Evolutionary conservation across 2,888 invertebrate genomes (phyloP).

Genomic region (Archips xylosteana): DNA sequence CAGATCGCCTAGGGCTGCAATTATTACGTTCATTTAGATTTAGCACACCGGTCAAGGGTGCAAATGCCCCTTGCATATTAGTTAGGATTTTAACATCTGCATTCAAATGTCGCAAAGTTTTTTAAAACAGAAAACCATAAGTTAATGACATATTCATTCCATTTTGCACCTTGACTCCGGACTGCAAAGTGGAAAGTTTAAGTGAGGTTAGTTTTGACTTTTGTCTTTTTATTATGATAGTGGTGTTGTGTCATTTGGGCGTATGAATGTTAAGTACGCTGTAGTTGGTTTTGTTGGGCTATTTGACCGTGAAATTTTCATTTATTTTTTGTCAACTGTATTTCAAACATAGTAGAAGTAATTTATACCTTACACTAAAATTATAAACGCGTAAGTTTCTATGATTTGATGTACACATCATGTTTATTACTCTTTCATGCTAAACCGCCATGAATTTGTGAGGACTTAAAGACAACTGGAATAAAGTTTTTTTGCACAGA

Average conservation of each 20-base stretch:
- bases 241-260: constrained; percentile 26
- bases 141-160: not conserved
- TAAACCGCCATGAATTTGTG: too few species aligned
- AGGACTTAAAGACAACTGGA: too few species aligned
- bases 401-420: too few species aligned
- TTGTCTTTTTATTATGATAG: not conserved
- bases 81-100: constrained; percentile 64
- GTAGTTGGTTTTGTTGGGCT: constrained; percentile 32
- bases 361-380: too few species aligned
- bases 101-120: constrained; percentile 7
- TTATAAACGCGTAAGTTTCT: too few species aligned
- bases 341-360: not conserved
- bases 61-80: constrained; percentile 69
- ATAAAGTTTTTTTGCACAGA: too few species aligned
- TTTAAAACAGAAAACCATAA: not conserved
- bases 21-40: constrained; percentile 85
- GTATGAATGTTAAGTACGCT: constrained; percentile 35
- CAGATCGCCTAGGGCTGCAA: constrained; percentile 67
- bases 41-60: constrained; percentile 72
- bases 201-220: not conserved
- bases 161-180: not conserved
- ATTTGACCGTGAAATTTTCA: constrained; percentile 18
- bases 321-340: constrained; percentile 8
- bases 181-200: not conserved
- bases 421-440: too few species aligned